These are phyloP conservation scores for Scopus umbretta DNA, from an alignment of 2,113 vertebrate species.

Conservation along the genomic window DNA sequence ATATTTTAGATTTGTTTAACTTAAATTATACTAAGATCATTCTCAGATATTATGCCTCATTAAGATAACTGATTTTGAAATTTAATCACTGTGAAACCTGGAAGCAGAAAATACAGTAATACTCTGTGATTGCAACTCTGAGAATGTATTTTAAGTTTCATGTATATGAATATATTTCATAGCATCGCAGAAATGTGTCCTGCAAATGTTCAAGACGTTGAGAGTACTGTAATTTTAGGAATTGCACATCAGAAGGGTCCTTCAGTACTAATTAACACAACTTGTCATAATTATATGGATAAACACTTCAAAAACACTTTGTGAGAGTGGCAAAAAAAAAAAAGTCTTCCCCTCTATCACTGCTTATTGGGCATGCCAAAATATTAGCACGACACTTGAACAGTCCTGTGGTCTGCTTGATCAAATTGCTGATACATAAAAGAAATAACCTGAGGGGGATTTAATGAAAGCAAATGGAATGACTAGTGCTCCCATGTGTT, in stretches of 20 bases:
- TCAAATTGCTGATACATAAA: neutral
- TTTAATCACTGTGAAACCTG: neutral
- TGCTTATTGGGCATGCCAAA: conserved; percentile 14
- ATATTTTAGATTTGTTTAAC: neutral
- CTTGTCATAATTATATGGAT: neutral
- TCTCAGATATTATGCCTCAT: neutral
- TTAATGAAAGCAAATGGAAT: neutral
- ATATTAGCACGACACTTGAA: conserved; percentile 21
- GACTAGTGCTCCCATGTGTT: neutral
- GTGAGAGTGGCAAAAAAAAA: neutral
- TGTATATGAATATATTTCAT: neutral
- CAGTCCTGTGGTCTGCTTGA: neutral
- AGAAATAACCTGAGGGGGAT: conserved; percentile 38
- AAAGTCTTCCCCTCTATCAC: neutral
- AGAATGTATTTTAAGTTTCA: neutral
- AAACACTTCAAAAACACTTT: conserved; percentile 4
- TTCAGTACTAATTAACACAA: conserved; percentile 1
- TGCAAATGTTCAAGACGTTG: neutral
- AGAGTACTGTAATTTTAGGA: neutral
- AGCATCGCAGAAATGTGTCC: neutral
- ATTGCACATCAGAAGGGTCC: neutral
- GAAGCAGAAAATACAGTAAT: neutral
- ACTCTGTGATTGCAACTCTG: neutral
- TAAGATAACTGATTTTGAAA: neutral
- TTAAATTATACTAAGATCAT: neutral